Base-by-base conservation (phyloP, 2,888 invertebrate species). In the Argyra leucocephala region DNA sequence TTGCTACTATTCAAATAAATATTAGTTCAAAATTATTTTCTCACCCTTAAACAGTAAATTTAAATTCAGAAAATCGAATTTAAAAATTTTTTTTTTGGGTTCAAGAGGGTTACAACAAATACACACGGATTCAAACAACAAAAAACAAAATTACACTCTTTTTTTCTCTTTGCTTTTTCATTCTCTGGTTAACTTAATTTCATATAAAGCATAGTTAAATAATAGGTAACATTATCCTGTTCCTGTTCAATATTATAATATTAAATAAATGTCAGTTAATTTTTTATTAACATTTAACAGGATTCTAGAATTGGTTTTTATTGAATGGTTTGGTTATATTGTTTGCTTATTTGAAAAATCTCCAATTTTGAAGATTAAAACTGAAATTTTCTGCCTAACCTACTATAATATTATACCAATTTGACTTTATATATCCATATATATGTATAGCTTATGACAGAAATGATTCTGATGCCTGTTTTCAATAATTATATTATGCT, bases 151-250 rank as follows among this genome's bases (percentile, higher is more conserved):
- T 37, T 10, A 9, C 12, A 10, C 12, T 15, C 12, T 37, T 37
- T 37, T 15, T 37, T 37, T 37, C 15, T 15, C 12, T 37, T 15
- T 15, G 37, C 37, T 9, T 48, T 18, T 48, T 6, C 15, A 6
- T 48, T 48, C 1, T 18, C 15, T 48, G 48, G 10, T 48, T 48
- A 7, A 31, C 48, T 2, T 31, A 31, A 12, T 4, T 31, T 31
- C 12, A 31, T 12, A 31, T 7, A 10, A 31, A 31, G 10, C 10
- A 31, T 31, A 10, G 31, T 31, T 6, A 48, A 48, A 48, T 48
- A 48, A 48, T 48, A 18, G 48, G 48, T 48, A 48, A 48, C 48
- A 48, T 48, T 48, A 48, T 48, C 48, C 48, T n/a, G n/a, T 48
- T 48, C 48, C 48, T n/a, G 48, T 48, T 15, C 12, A 48, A 48